phyloP scores from a whole-genome alignment of 2,797 vertebrate species.

The Neoniphon sammara region DNA sequence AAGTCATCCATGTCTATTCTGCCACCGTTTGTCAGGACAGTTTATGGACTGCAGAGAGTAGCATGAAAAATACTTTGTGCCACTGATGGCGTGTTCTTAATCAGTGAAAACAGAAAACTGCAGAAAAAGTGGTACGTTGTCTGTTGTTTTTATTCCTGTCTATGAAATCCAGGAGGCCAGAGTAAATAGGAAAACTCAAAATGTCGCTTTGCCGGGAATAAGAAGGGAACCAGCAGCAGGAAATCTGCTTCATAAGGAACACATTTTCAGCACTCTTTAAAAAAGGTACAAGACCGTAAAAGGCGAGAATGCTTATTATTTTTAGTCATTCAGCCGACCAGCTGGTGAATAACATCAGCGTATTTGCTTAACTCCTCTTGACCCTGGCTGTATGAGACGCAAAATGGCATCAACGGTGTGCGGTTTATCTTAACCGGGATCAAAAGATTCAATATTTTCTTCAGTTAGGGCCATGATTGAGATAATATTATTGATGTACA shows the following conservation, averaged over 20 bases:
- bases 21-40: constrained; percentile 31
- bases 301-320: constrained; percentile 23
- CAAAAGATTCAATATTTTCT: constrained; percentile 35
- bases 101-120: constrained; percentile 30
- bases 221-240: constrained; percentile 59
- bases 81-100: constrained; percentile 8
- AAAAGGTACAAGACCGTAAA: constrained; percentile 6
- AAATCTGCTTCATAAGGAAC: constrained; percentile 68
- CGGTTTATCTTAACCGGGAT: constrained; percentile 40
- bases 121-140: constrained; percentile 34
- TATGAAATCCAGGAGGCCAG: constrained; percentile 57
- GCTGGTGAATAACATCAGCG: constrained; percentile 11
- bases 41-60: constrained; percentile 6
- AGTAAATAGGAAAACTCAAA: constrained; percentile 55
- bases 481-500: constrained; percentile 48
- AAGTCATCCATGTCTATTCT: constrained; percentile 13
- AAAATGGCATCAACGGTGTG: constrained; percentile 28
- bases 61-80: constrained; percentile 24
- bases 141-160: constrained; percentile 51
- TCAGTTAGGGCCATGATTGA: constrained; percentile 22
- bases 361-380: constrained; percentile 52
- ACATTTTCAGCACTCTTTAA: constrained; percentile 39
- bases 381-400: constrained; percentile 36
- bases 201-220: constrained; percentile 52
- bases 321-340: constrained; percentile 16